Evolutionary conservation across 1,140 invertebrate genomes (phyloP).

Genomic region (Holotrichia oblita): DNA sequence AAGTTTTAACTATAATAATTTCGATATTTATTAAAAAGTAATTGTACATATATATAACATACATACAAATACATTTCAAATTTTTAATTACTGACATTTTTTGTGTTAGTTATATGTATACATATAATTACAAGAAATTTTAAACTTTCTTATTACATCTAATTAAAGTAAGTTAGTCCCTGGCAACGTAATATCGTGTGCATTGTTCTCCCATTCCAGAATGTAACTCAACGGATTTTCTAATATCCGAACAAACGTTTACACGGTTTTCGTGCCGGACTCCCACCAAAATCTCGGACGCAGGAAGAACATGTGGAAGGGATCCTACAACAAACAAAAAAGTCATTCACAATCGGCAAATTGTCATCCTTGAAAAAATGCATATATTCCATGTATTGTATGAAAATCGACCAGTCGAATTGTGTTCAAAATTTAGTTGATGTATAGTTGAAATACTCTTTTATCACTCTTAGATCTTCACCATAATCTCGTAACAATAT

Average conservation of each 20-base stretch:
- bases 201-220: neutral
- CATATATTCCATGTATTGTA: conserved; percentile 51
- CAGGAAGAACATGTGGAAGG: conserved; percentile 31
- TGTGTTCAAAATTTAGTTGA: neutral
- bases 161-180: neutral
- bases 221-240: conserved; percentile 14
- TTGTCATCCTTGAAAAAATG: conserved; percentile 54
- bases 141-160: neutral
- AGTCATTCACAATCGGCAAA: conserved; percentile 40
- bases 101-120: too few species aligned
- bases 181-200: neutral
- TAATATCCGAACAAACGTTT: conserved; percentile 4
- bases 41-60: too few species aligned
- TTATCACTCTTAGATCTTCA: neutral
- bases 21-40: too few species aligned
- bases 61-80: too few species aligned
- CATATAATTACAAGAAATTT: too few species aligned
- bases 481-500: neutral
- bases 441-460: neutral
- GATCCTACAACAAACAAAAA: conserved; percentile 35
- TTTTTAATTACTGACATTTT: too few species aligned
- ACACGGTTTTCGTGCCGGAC: conserved; percentile 27
- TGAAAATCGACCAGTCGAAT: conserved; percentile 39
- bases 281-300: conserved; percentile 38
- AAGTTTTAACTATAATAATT: too few species aligned